Base-by-base conservation (phyloP, 2,113 vertebrate species). In the Myiopsitta monachus region DNA sequence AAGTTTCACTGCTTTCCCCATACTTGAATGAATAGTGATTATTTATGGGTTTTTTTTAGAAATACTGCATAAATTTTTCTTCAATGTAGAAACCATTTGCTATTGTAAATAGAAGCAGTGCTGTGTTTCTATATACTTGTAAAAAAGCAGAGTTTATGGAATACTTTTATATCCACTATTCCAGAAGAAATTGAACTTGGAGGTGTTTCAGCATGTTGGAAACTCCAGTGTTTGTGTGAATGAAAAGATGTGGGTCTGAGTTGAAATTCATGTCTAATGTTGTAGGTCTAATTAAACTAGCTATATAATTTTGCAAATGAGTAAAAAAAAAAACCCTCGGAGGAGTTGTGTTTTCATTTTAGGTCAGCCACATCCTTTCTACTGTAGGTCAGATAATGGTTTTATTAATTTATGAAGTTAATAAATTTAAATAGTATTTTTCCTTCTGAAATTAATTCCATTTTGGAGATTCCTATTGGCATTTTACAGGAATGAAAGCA, bases 391-490 rank as follows among this genome's bases (percentile, higher is more conserved):
- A 95, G 69, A 69, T 80, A 78, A 55, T 55, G 30, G 28, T 66
- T 90, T 91, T 55, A 70, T 74, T 87, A 84, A 87, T 74, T 87
- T 43, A 54, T 44, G 41, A 16, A 9, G 57, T 89, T 91, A 86
- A 74, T 52, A 62, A 55, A 81, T 49, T 38, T 77, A 87, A 88
- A 72, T 61, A 22, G 14, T 67, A 11, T 83, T 87, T 80, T 92
- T 93, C 61, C 54, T 73, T 78, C 74, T 78, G 88, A 90, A 95
- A 87, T 93, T 46, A 84, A 74, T 89, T 87, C 69, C n/a, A 46
- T 83, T 93, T 44, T 66, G 75, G 63, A 84, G 36, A 75, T 43
- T 88, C 55, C 51, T 82, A 7, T 36, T 75, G 69, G 44, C 66
- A 70, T 94, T 93, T 89, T 78, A 66, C 31, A 66, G 39, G 70